Evolutionary conservation across 2,797 vertebrate species (phyloP).

Genomic region (Xiphophorus birchmanni): DNA sequence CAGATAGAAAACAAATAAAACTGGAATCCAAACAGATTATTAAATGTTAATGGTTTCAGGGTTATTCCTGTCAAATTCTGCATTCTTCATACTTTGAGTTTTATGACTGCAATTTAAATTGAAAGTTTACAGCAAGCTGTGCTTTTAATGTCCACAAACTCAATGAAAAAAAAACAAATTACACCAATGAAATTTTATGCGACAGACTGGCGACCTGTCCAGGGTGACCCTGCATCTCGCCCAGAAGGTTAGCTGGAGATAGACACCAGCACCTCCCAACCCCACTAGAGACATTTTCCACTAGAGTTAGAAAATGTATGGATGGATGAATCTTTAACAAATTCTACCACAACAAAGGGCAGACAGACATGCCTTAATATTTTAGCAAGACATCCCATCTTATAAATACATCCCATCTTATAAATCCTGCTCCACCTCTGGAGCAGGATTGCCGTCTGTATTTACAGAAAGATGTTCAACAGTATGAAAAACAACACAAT

Average conservation of each 20-base stretch:
- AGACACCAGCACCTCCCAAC: too few relatives aligned
- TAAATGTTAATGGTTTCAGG: neutral
- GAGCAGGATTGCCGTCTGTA: neutral
- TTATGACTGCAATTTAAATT: neutral
- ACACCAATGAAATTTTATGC: neutral
- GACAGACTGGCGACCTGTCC: too few relatives aligned
- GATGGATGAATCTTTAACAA: neutral
- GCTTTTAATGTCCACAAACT: neutral
- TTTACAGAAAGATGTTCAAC: neutral
- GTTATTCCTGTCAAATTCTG: neutral
- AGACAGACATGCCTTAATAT: neutral
- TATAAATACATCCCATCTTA: neutral
- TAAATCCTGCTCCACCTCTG: neutral
- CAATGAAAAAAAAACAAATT: too few relatives aligned
- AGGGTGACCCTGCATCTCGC: too few relatives aligned
- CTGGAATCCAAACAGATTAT: neutral
- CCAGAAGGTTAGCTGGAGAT: too few relatives aligned
- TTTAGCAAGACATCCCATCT: neutral
- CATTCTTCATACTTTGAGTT: neutral
- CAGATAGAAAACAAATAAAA: neutral
- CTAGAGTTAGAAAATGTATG: too few relatives aligned
- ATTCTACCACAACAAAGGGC: neutral
- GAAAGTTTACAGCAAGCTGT: neutral
- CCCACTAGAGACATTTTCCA: too few relatives aligned
- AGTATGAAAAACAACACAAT: constrained; percentile 16